phyloP scores from a whole-genome alignment of 2,888 invertebrate genomes.

The Lycophotia porphyrea region DNA sequence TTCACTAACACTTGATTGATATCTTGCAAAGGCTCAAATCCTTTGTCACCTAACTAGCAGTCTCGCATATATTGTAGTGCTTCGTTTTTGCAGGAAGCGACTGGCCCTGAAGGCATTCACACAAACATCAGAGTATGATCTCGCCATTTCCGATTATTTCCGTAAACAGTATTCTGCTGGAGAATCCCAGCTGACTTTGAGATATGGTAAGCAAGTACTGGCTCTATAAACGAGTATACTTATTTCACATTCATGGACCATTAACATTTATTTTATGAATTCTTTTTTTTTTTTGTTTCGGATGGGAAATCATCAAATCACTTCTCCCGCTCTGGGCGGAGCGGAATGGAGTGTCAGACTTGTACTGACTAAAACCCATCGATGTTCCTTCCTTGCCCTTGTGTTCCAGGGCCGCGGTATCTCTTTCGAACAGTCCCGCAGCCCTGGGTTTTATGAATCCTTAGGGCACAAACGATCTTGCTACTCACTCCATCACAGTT shows the following conservation, averaged over 20 bases:
- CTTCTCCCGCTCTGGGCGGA: too few relatives aligned
- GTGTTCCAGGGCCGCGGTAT: too few relatives aligned
- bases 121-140: slow-evolving; percentile 98
- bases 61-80: not conserved
- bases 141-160: slow-evolving; percentile 98
- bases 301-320: too few relatives aligned
- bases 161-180: slow-evolving; percentile 96
- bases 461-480: not conserved
- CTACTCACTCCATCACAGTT: not conserved
- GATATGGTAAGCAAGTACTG: slow-evolving; percentile 93
- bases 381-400: too few relatives aligned
- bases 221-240: not conserved
- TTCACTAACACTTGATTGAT: slow-evolving; percentile 2
- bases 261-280: not conserved
- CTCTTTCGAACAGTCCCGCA: too few relatives aligned
- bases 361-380: too few relatives aligned
- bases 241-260: not conserved
- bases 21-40: not conserved
- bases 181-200: slow-evolving; percentile 94
- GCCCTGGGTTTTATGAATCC: not conserved
- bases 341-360: too few relatives aligned
- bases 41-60: not conserved
- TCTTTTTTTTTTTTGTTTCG: too few relatives aligned
- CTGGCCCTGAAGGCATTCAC: slow-evolving; percentile 98
- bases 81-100: slow-evolving; percentile 90